These are phyloP conservation scores for Abramis brama DNA, from an alignment of 2,113 vertebrate genomes.

Conservation along the genomic window DNA sequence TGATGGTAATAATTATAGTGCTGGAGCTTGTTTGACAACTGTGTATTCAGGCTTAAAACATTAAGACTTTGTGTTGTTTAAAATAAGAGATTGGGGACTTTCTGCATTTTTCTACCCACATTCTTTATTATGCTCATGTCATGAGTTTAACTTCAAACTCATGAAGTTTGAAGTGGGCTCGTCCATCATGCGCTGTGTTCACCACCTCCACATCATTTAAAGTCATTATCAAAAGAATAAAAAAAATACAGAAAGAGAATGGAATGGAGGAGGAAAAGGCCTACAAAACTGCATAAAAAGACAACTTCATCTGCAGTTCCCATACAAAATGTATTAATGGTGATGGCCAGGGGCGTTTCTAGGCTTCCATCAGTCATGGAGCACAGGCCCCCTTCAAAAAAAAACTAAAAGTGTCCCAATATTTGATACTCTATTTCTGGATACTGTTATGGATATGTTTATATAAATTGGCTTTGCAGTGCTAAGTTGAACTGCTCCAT, in stretches of 20 bases:
- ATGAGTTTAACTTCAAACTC: conserved; percentile 9
- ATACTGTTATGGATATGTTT: neutral
- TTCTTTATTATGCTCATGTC: conserved; percentile 27
- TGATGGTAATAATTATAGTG: conserved; percentile 35
- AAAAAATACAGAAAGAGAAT: neutral
- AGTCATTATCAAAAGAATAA: neutral
- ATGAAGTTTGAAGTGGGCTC: neutral
- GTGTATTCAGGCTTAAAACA: conserved; percentile 29
- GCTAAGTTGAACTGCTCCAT: neutral
- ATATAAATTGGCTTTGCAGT: neutral
- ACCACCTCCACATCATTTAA: conserved; percentile 20
- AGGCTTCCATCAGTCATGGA: neutral
- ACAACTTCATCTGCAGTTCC: neutral
- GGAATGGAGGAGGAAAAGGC: neutral
- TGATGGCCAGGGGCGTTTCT: neutral
- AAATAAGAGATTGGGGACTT: conserved; percentile 14
- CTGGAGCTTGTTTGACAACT: conserved; percentile 15
- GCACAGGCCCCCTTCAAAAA: neutral
- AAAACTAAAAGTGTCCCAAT: neutral
- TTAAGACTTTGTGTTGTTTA: conserved; percentile 11
- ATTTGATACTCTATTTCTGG: neutral
- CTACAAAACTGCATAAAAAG: neutral
- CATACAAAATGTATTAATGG: neutral
- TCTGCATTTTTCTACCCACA: conserved; percentile 11
- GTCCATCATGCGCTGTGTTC: neutral